phyloP scores from a whole-genome alignment of 2,113 vertebrate species.

The Mormyrus lacerda region DNA sequence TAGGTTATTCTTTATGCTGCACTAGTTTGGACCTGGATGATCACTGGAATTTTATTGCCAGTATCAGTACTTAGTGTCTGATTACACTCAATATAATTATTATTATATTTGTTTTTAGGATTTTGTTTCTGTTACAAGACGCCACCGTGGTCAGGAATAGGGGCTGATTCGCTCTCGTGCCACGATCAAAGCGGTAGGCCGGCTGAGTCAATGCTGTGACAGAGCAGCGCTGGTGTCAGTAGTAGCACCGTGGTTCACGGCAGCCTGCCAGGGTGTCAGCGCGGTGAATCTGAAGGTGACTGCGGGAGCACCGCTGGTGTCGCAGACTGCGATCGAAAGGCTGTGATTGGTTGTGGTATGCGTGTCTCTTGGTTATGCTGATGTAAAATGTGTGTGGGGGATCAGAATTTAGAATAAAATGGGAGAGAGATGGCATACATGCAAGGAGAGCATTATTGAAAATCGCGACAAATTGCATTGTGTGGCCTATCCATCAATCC shows the following conservation, averaged over 20 bases:
- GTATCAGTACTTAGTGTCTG: neutral
- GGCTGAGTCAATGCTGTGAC: neutral
- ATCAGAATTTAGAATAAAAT: neutral
- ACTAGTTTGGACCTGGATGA: neutral
- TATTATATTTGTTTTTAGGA: neutral
- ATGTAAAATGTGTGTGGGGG: neutral
- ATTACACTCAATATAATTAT: neutral
- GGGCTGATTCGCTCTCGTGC: neutral
- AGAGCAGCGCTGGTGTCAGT: neutral
- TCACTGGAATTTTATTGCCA: neutral
- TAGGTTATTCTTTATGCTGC: neutral
- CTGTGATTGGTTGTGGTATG: neutral
- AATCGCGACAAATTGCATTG: neutral
- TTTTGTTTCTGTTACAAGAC: neutral
- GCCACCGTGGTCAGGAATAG: too few species aligned
- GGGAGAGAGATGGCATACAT: neutral
- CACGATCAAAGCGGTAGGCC: neutral
- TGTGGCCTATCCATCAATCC: neutral
- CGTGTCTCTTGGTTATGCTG: neutral
- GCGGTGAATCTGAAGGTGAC: neutral
- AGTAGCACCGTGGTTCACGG: neutral
- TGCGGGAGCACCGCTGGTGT: neutral
- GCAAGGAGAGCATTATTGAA: neutral
- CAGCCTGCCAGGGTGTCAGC: slow-evolving; percentile 1
- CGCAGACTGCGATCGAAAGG: neutral